phyloP scores from a whole-genome alignment of 2,797 vertebrate species.

The Scomberomorus guttatus region DNA sequence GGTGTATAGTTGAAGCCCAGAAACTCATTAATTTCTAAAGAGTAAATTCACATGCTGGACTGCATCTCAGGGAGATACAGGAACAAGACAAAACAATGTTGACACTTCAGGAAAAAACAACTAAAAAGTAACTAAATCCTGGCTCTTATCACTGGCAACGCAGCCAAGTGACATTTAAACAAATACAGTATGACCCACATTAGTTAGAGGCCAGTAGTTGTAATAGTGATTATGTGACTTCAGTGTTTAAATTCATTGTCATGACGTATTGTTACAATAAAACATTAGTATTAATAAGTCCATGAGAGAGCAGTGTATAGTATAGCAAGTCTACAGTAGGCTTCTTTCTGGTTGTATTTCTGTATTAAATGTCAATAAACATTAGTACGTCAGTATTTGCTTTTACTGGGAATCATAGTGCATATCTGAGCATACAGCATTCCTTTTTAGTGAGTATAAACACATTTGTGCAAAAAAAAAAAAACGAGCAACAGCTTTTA shows the following conservation, averaged over 20 bases:
- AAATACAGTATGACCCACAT: neutral
- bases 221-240: neutral
- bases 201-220: neutral
- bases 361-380: slow-evolving; percentile 7
- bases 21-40: slow-evolving; percentile 23
- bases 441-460: neutral
- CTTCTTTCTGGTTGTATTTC: neutral
- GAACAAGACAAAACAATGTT: neutral
- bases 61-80: neutral
- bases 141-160: neutral
- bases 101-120: neutral
- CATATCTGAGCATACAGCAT: neutral
- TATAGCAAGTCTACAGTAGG: neutral
- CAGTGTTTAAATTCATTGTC: neutral
- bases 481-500: neutral
- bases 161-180: neutral
- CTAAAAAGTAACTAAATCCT: slow-evolving; percentile 16
- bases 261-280: neutral
- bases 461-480: slow-evolving; percentile 12
- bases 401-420: slow-evolving; percentile 5
- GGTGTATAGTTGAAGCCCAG: neutral
- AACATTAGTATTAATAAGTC: neutral
- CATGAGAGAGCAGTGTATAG: neutral
- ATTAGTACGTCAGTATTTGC: neutral
- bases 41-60: slow-evolving; percentile 36